phyloP scores from a whole-genome alignment of 2,888 invertebrate genomes.

The Monoplex corrugatus region DNA sequence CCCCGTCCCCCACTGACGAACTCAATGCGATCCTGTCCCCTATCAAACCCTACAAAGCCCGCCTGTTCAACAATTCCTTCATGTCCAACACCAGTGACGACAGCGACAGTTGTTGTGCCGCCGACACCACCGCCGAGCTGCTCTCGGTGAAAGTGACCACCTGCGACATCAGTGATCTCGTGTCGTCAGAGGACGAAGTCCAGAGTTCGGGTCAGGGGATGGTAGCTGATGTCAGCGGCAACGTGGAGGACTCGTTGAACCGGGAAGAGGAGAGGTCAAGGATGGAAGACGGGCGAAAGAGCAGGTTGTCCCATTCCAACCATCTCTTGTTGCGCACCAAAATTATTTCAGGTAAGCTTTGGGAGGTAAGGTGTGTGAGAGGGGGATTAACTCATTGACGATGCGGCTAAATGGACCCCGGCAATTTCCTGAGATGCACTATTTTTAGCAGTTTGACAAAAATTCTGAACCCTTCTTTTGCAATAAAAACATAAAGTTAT shows the following conservation, averaged over 20 bases:
- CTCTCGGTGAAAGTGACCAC: not conserved
- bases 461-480: too few species aligned
- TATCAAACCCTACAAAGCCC: not conserved
- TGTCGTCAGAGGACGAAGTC: conserved; percentile 39
- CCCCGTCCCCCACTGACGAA: not conserved
- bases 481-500: too few species aligned
- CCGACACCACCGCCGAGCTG: conserved; percentile 20
- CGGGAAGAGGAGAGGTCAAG: not conserved
- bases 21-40: not conserved
- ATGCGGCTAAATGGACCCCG: too few species aligned
- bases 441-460: too few species aligned
- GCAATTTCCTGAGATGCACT: too few species aligned
- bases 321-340: not conserved
- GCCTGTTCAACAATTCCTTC: not conserved
- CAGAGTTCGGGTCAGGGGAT: conserved; percentile 49
- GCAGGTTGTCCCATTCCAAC: not conserved
- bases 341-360: not conserved
- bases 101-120: not conserved
- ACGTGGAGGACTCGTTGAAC: conserved; percentile 40
- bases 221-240: conserved; percentile 52
- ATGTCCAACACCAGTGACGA: not conserved
- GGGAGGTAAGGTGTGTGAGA: too few species aligned
- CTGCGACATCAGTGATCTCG: conserved; percentile 13
- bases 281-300: not conserved
- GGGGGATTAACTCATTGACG: too few species aligned